A percentile compares a stretch with the other conserved stretches of the same genome.
Evolutionary conservation across 1,140 invertebrate species (phyloP).

Genomic region (Adoxophyes honmai): DNA sequence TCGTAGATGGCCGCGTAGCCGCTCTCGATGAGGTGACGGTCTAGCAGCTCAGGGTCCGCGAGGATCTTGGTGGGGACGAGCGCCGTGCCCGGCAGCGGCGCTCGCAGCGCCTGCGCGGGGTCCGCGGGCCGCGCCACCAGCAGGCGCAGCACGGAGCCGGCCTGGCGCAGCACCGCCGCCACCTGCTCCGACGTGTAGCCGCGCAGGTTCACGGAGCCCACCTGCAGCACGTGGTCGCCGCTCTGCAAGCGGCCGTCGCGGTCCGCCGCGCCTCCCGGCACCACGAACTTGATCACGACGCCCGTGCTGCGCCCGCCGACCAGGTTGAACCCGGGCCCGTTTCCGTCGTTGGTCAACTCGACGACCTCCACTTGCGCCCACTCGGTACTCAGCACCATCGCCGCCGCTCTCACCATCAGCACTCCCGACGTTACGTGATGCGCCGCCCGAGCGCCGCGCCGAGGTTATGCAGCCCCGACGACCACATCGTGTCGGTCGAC

Average conservation of each 20-base stretch:
- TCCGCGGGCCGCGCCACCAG: conserved; percentile 93
- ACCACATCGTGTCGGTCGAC: conserved; percentile 36
- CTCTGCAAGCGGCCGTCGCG: conserved; percentile 92
- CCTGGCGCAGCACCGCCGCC: conserved; percentile 92
- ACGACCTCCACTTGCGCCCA: conserved; percentile 96
- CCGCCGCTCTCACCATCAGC: conserved; percentile 67
- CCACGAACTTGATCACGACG: conserved; percentile 96
- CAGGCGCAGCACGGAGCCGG: conserved; percentile 90
- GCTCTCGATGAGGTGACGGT: conserved; percentile 85
- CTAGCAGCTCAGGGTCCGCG: conserved; percentile 88
- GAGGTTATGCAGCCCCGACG: conserved; percentile 58
- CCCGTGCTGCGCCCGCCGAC: conserved; percentile 96
- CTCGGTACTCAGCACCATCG: conserved; percentile 90
- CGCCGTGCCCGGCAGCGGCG: conserved; percentile 79
- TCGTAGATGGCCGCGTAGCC: conserved; percentile 78
- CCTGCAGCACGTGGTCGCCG: conserved; percentile 96
- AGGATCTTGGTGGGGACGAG: conserved; percentile 90
- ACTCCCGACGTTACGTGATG: conserved; percentile 65
- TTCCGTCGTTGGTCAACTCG: conserved; percentile 91
- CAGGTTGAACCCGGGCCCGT: conserved; percentile 91
- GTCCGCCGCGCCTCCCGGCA: conserved; percentile 94
- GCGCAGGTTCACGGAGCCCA: conserved; percentile 93
- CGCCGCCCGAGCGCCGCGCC: conserved; percentile 30
- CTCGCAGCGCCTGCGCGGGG: conserved; percentile 81
- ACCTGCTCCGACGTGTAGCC: conserved; percentile 96